phyloP scores from a whole-genome alignment of 2,113 vertebrate species.

The Oxyruncus cristatus region DNA sequence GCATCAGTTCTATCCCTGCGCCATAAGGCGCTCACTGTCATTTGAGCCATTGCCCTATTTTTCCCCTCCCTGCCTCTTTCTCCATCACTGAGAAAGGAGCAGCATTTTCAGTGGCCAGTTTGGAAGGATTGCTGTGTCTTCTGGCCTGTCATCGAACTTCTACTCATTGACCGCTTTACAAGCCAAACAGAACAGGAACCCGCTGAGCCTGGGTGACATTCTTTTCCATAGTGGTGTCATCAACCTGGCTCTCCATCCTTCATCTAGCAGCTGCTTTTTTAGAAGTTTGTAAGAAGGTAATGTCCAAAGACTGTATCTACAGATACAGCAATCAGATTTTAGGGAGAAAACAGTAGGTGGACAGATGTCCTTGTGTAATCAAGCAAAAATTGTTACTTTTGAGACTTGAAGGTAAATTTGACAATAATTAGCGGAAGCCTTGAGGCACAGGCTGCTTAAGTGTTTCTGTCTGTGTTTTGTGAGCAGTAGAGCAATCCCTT shows the following conservation, averaged over 20 bases:
- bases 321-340: neutral
- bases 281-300: neutral
- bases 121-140: neutral
- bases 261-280: neutral
- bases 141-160: neutral
- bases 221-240: neutral
- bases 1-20: neutral
- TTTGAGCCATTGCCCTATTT: neutral
- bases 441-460: neutral
- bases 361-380: neutral
- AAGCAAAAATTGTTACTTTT: neutral
- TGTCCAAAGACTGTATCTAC: neutral
- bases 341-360: neutral
- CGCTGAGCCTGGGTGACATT: accelerated
- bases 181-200: neutral
- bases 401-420: neutral
- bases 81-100: neutral
- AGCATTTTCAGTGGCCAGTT: neutral
- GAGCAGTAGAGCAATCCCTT: neutral
- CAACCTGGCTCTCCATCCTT: neutral
- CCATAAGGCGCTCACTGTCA: neutral
- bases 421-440: neutral
- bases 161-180: neutral
- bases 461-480: neutral
- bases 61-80: neutral